Percentiles rank a stretch among this genome's conserved stretches.
Conservation (phyloP, 2,797 vertebrate genomes). For the Buphagus erythrorhynchus region DNA sequence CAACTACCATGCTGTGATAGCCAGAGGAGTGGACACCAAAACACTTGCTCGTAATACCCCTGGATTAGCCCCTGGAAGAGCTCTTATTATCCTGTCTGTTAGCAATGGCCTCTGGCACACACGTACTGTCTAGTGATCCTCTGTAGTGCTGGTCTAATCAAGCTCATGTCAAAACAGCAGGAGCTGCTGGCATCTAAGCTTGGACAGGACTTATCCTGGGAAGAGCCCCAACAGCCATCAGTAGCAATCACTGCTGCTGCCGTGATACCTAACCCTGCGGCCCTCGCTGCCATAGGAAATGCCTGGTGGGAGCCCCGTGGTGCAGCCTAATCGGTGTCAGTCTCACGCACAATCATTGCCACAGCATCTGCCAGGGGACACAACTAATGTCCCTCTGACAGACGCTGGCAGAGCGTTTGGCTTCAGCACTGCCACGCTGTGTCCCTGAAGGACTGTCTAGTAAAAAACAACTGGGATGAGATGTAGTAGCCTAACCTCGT, state of each 20-base stretch:
- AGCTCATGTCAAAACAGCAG: conserved; percentile 52
- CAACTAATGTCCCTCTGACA: not conserved
- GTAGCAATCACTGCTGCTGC: not conserved
- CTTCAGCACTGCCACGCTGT: not conserved
- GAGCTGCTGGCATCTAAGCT: conserved; percentile 41
- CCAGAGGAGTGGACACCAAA: not conserved
- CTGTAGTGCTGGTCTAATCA: not conserved
- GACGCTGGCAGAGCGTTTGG: accelerated
- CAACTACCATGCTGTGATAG: not conserved
- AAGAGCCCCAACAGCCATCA: conserved; percentile 51
- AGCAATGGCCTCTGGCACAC: conserved; percentile 26
- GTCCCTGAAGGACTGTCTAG: not conserved
- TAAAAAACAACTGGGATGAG: not conserved
- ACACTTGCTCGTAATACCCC: not conserved
- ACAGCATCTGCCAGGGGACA: not conserved
- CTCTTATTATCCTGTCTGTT: not conserved
- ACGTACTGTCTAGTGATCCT: not conserved
- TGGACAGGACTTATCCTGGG: not conserved
- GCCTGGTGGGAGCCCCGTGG: not conserved
- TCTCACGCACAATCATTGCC: not conserved
- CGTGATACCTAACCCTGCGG: not conserved
- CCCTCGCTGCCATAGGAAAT: not conserved
- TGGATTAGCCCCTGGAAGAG: not conserved
- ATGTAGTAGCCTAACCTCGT: accelerated
- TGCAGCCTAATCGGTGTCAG: not conserved